Evolutionary conservation across 1,140 invertebrate species (phyloP), one percentile per base, ranked within the genome.

Genomic region (Neuroterus valhalla): DNA sequence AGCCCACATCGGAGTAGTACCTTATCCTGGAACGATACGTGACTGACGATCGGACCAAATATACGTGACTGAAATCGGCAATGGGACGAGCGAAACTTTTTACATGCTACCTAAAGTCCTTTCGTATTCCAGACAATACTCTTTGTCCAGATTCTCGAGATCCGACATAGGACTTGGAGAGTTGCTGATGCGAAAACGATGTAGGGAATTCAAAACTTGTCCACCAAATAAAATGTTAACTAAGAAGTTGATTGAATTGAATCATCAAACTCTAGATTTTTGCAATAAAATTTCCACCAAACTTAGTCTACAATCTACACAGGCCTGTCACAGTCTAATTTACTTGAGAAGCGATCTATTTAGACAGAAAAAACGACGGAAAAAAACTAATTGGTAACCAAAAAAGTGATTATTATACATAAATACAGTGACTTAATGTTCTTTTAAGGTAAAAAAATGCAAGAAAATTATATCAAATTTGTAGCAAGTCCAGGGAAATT

Each of bases 71-170:
- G 55, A 38, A 62, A 62, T 62, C 55, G 31, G 15, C 55, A 62
- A 62, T 31, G 12, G 26, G 12, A 62, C 14, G 6, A 15, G 55
- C 55, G 31, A 23, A 62, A 62, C 55, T 62, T 62, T 62, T 62
- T 62, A 62, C 55, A 62, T 62, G 55, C 55, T 62, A 62, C 31
- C 55, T 62, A 3, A 23, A 62, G 23, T 62, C n/a, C 55, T 62
- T 62, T 62, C 55, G 55, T 62, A 62, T 62, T 62, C 55, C 23
- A 62, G 12, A 62, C 55, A 62, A 62, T 62, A 23, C 11, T 31
- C 55, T 62, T 62, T 62, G 55, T 62, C 55, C 55, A 62, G 55
- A 62, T 62, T 62, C 55, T 62, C 55, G 23, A 62, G 26, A 38
- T 62, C 55, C 55, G 23, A 62, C 52, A 62, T 1, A 62, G 55